Evolutionary conservation across 53 echinoderm and acorn worm species (phyloP), one percentile per base, ranked within the genome.

Genomic region (Paracentrotus lividus): DNA sequence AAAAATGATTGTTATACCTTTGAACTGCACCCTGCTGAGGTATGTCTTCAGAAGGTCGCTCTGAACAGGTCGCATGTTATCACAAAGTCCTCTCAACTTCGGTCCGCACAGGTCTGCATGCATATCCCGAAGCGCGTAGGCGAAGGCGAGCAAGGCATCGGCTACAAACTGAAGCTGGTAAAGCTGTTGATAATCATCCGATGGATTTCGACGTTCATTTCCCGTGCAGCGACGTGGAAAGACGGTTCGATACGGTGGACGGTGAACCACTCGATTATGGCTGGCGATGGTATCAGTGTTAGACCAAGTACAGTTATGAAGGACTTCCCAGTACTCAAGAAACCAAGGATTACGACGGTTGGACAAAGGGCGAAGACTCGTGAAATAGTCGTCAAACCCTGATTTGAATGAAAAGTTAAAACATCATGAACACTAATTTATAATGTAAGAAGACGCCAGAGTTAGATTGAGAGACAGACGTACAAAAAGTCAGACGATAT

Each of bases 271-370:
- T 1, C 86, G 87, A 86, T 85, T 66, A 36, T 78, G 84, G 14
- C 69, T 54, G 53, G 94, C 64, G 33, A 61, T 78, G 76, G 44
- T 85, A 69, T 95, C 92, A 3, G 77, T 92, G 65, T 32, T 64
- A 1, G 96, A 93, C 77, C 94, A 90, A 6, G 78, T 51, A 54
- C 98, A 98, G 93, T 97, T 96, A 81, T 97, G 96, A 52, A 96
- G 97, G 15, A 94, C 90, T 88, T 96, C 97, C 98, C 98, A 98
- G 96, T 96, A 98, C 51, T 98, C 95, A 13, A 56, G 42, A 85
- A 98, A 97, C 98, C 98, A 98, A 15, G 98, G 98, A 86, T 98
- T 96, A 32, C 97, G 97, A 49, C 67, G 76, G 29, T 96, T 92
- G 20, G 84, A 94, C 47, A 54, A 24, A 3, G 98, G 98, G 20